Percentiles rank a stretch among this genome's conserved stretches.
Evolutionary conservation across 2,113 vertebrate species (phyloP).

Genomic region (Gallinago paraguaiae): DNA sequence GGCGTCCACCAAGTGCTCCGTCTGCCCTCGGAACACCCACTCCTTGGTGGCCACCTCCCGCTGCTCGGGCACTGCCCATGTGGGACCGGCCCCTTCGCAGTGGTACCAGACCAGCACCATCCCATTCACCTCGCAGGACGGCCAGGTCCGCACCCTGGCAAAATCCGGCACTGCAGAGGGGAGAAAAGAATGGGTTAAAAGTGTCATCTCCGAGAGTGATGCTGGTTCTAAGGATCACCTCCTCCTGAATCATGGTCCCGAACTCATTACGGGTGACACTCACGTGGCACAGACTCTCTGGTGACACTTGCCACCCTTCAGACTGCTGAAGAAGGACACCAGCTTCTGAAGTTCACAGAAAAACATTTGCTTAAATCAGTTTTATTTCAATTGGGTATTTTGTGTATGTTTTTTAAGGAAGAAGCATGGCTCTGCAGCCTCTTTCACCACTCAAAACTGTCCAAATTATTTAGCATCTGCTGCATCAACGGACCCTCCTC

Average conservation of each 20-base stretch:
- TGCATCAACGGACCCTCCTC: background rate
- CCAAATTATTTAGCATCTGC: background rate
- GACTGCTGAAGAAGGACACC: background rate
- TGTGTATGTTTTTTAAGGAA: accelerated
- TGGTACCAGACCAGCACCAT: slow-evolving; percentile 82
- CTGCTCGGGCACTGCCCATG: slow-evolving; percentile 76
- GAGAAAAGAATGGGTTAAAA: accelerated
- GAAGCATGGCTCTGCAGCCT: background rate
- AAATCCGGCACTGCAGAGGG: slow-evolving; percentile 74
- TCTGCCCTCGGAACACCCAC: slow-evolving; percentile 78
- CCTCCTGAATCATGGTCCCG: accelerated
- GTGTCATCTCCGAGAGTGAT: accelerated
- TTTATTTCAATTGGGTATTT: background rate
- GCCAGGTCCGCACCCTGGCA: slow-evolving; percentile 76
- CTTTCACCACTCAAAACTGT: background rate
- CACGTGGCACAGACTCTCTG: background rate
- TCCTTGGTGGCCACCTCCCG: slow-evolving; percentile 65
- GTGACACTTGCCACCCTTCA: background rate
- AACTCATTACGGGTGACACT: accelerated
- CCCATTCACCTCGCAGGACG: slow-evolving; percentile 72
- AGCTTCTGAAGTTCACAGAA: background rate
- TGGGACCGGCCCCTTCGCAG: slow-evolving; percentile 68
- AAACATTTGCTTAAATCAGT: background rate
- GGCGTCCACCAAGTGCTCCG: slow-evolving; percentile 73
- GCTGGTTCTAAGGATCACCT: background rate